A percentile compares a stretch with the other conserved stretches of the same genome.
Conservation (phyloP, 2,113 vertebrate species). For the Esox niger region DNA sequence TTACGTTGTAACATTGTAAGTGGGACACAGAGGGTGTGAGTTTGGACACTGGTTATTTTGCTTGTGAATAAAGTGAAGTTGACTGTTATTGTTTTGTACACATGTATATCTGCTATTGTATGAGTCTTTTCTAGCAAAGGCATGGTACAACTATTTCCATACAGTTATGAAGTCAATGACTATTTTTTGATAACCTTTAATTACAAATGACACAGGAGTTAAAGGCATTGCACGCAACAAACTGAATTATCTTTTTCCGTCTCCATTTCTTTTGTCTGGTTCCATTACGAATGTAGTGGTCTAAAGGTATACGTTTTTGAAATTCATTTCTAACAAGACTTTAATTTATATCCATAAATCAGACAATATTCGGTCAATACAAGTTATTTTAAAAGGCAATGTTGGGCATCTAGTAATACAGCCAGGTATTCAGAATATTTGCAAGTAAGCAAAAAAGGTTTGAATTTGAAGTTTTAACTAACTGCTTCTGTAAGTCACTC, state of each 20-base stretch:
- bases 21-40: slow-evolving; percentile 29
- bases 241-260: slow-evolving; percentile 14
- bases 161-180: slow-evolving; percentile 12
- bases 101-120: no score
- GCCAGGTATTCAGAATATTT: neutral
- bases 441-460: neutral
- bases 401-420: neutral
- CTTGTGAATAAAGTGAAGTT: slow-evolving; percentile 67
- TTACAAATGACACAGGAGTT: slow-evolving; percentile 56
- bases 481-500: no score
- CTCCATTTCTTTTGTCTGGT: slow-evolving; percentile 8
- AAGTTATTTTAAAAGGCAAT: no score
- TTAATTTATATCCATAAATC: neutral
- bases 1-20: slow-evolving; percentile 38
- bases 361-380: neutral
- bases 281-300: neutral
- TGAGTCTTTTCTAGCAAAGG: neutral
- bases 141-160: neutral
- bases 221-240: slow-evolving; percentile 33
- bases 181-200: slow-evolving; percentile 49
- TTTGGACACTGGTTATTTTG: slow-evolving; percentile 53
- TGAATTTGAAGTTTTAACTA: no score
- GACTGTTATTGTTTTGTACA: slow-evolving; percentile 28
- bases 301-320: neutral
- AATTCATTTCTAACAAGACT: slow-evolving; percentile 17